A percentile compares a stretch with the other conserved stretches of the same genome.
Evolutionary conservation across 2,113 vertebrate species (phyloP).

Genomic region (Phalacrocorax brasilianus): DNA sequence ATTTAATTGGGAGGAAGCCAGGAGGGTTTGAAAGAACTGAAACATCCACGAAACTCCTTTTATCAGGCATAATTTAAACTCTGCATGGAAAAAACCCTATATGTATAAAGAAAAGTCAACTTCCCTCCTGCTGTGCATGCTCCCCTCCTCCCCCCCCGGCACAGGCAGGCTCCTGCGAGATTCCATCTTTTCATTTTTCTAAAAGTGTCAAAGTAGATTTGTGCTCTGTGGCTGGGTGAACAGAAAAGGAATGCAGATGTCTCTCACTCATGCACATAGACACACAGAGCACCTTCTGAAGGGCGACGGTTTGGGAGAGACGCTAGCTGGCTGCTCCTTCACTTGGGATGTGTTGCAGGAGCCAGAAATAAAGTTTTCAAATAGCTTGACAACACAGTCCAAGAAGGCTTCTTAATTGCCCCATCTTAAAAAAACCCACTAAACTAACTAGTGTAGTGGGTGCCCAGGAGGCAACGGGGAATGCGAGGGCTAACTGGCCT

Average conservation of each 20-base stretch:
- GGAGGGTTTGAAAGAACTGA: constrained; percentile 88
- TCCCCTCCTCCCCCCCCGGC: constrained; percentile 62
- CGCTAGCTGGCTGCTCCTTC: neutral
- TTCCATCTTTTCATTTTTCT: constrained; percentile 85
- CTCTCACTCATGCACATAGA: constrained; percentile 49
- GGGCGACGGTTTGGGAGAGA: neutral
- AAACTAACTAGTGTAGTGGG: neutral
- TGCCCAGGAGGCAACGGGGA: neutral
- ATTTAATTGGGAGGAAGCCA: constrained; percentile 89
- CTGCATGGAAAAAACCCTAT: constrained; percentile 86
- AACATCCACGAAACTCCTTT: constrained; percentile 86
- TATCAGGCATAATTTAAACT: constrained; percentile 90
- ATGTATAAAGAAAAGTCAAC: constrained; percentile 89
- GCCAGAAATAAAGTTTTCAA: constrained; percentile 47
- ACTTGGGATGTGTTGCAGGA: neutral
- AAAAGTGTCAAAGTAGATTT: constrained; percentile 84
- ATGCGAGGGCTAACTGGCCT: neutral
- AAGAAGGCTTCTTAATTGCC: neutral
- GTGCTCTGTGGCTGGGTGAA: constrained; percentile 76
- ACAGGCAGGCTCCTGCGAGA: constrained; percentile 78
- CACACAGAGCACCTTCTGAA: constrained; percentile 46
- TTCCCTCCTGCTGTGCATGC: constrained; percentile 80
- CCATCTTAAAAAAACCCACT: neutral
- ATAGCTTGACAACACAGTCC: neutral
- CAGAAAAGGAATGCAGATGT: constrained; percentile 76